Evolutionary conservation across 2,113 vertebrate species (phyloP).

Genomic region (Ceyx melanurus): DNA sequence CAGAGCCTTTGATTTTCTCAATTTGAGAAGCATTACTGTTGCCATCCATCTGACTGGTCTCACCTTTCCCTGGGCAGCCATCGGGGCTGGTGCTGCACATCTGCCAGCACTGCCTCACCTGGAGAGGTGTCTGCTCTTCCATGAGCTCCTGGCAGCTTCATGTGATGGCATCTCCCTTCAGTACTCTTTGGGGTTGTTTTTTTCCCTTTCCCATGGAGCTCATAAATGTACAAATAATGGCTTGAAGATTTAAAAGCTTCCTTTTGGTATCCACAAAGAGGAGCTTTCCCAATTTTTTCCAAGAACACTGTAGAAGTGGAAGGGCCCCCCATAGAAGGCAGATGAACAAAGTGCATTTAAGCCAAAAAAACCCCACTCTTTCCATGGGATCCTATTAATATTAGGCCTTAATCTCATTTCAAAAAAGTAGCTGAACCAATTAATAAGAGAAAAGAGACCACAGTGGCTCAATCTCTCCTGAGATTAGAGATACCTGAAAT

Average conservation of each 20-base stretch:
- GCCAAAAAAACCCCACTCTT: rapidly evolving
- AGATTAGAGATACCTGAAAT: neutral
- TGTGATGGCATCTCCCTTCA: neutral
- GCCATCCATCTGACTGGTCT: neutral
- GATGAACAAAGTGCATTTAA: neutral
- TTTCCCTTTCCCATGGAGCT: neutral
- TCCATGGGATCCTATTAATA: neutral
- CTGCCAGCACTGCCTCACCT: neutral
- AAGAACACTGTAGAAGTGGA: neutral
- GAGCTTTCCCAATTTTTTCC: neutral
- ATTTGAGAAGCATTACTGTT: neutral
- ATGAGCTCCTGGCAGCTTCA: neutral
- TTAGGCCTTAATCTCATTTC: neutral
- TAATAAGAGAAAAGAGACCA: neutral
- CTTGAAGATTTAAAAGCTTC: neutral
- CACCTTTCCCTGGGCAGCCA: neutral
- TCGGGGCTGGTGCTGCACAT: neutral
- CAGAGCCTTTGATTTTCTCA: constrained; percentile 17
- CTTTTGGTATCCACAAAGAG: neutral
- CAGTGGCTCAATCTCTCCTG: neutral
- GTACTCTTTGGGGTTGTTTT: neutral
- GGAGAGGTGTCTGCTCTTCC: neutral
- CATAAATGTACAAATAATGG: neutral
- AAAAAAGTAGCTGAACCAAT: neutral
- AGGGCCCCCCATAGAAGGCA: neutral